These are phyloP conservation scores for Propithecus deckenii DNA, from an alignment of 2,797 vertebrate genomes.

Conservation along the genomic window DNA sequence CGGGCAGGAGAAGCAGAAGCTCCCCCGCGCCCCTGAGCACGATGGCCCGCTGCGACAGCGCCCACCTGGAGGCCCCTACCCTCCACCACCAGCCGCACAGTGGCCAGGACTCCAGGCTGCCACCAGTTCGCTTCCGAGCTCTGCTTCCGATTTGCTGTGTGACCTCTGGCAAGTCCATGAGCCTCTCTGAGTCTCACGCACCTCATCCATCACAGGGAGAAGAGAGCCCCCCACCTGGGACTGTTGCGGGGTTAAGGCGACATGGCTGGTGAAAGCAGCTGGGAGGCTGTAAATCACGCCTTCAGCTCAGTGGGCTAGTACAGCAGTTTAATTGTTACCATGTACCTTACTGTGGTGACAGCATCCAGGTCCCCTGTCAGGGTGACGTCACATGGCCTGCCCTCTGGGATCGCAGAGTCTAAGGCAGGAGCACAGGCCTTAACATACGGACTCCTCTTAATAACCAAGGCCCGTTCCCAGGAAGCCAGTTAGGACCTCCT, in stretches of 20 bases:
- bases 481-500: neutral
- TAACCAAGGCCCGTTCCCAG: neutral
- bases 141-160: neutral
- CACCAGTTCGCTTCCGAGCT: neutral
- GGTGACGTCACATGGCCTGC: neutral
- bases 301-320: neutral
- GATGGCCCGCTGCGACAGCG: neutral
- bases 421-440: neutral
- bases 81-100: neutral
- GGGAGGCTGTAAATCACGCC: neutral
- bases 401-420: neutral
- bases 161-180: neutral
- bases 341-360: neutral
- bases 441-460: neutral
- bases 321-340: neutral
- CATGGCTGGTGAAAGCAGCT: neutral
- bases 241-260: neutral
- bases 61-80: neutral
- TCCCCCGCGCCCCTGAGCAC: fast-evolving
- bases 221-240: neutral
- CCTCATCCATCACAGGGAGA: neutral
- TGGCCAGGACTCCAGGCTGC: neutral
- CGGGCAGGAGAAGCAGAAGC: neutral
- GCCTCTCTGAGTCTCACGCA: neutral
- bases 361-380: neutral